Percentiles rank a stretch among this genome's conserved stretches.
Conservation (phyloP, 1,140 invertebrate species). For the Hyles euphorbiae region DNA sequence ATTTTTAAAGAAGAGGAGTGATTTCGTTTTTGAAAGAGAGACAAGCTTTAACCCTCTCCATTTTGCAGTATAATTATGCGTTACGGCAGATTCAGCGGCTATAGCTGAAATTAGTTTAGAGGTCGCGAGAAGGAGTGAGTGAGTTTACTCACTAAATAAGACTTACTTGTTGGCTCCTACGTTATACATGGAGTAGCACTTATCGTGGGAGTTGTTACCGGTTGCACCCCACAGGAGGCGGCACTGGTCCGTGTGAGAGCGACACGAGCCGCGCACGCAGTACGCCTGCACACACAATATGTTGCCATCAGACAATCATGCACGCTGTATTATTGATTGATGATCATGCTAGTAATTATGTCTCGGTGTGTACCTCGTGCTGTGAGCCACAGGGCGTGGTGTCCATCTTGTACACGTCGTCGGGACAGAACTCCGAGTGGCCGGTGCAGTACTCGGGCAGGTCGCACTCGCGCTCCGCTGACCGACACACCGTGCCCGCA, state of each 20-base stretch:
- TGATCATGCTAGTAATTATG: no score
- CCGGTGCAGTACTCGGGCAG: slow-evolving; percentile 97
- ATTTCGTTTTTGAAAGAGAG: no score
- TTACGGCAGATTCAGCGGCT: no score
- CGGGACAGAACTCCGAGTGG: slow-evolving; percentile 93
- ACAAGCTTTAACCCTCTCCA: no score
- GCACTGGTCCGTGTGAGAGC: slow-evolving; percentile 95
- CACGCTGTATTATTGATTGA: no score
- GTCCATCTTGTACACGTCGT: slow-evolving; percentile 94
- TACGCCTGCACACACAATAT: slow-evolving; percentile 79
- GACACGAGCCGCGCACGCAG: slow-evolving; percentile 94
- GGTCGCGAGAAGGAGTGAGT: no score
- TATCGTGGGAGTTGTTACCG: slow-evolving; percentile 87
- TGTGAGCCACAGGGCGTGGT: slow-evolving; percentile 85
- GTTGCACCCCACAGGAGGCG: slow-evolving; percentile 95
- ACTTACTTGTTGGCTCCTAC: slow-evolving; percentile 82
- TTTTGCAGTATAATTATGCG: no score
- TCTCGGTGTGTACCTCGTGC: slow-evolving; percentile 73
- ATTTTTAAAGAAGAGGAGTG: no score
- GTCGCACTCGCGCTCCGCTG: slow-evolving; percentile 92
- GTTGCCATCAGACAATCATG: no score
- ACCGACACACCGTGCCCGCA: slow-evolving; percentile 87
- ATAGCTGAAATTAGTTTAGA: no score
- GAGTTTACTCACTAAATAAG: no score
- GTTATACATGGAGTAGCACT: slow-evolving; percentile 92